Conservation (phyloP, 2,797 vertebrate species). For the Silurus lanzhouensis region DNA sequence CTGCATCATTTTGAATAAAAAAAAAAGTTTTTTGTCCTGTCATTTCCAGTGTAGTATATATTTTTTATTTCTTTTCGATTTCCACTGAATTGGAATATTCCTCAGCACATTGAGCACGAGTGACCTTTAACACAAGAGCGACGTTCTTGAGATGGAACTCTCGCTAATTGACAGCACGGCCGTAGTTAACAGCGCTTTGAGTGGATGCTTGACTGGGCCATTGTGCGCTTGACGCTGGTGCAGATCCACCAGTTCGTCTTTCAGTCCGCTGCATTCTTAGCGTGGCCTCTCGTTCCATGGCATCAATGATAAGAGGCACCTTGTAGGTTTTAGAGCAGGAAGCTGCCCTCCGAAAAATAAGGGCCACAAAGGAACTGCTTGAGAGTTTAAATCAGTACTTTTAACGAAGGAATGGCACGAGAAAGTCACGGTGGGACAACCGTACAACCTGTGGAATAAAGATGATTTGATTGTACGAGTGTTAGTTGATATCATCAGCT, state of each 20-base stretch:
- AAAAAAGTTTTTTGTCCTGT: background rate
- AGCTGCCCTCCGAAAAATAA: constrained; percentile 34
- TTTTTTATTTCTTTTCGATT: background rate
- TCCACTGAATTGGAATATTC: constrained; percentile 4
- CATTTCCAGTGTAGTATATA: background rate
- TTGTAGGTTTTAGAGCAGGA: constrained; percentile 50
- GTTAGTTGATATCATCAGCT: background rate
- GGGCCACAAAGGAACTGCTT: constrained; percentile 48
- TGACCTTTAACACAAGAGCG: constrained; percentile 33
- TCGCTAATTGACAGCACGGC: constrained; percentile 37
- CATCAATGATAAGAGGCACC: constrained; percentile 47
- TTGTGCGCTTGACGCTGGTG: constrained; percentile 51
- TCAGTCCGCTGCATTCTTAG: constrained; percentile 51
- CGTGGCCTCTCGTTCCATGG: constrained; percentile 41
- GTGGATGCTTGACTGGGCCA: constrained; percentile 47
- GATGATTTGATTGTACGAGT: background rate
- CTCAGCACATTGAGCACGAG: constrained; percentile 17
- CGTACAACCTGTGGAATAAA: background rate
- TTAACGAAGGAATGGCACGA: background rate
- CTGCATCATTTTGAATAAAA: background rate
- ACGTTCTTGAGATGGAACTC: constrained; percentile 28
- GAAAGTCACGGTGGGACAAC: background rate
- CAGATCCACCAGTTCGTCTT: constrained; percentile 50
- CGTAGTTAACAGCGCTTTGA: constrained; percentile 35
- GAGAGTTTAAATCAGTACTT: constrained; percentile 40